A percentile compares a stretch with the other conserved stretches of the same genome.
These are phyloP conservation scores for Okamejei kenojei DNA, from an alignment of 2,797 vertebrate genomes.

Conservation along the genomic window DNA sequence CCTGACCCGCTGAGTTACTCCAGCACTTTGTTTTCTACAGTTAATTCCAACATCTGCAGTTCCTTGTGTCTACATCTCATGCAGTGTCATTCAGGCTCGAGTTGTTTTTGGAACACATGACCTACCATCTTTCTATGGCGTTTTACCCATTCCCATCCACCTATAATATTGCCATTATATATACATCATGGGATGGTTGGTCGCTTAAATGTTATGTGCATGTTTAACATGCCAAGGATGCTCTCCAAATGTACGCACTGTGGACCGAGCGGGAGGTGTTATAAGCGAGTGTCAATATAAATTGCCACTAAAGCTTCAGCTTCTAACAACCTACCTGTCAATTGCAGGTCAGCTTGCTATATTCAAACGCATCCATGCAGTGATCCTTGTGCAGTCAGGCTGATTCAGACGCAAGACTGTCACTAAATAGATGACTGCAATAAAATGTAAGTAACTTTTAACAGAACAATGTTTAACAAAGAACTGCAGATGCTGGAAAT, in stretches of 20 bases:
- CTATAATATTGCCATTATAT: neutral
- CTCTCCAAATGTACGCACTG: conserved; percentile 27
- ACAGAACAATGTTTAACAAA: neutral
- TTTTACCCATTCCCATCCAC: neutral
- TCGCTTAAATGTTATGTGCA: neutral
- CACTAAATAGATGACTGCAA: conserved; percentile 39
- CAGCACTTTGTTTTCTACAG: too few species aligned
- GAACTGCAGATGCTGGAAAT: too few species aligned
- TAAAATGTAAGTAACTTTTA: conserved; percentile 39
- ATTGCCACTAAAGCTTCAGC: conserved; percentile 36
- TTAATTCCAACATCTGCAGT: too few species aligned
- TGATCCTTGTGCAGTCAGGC: conserved; percentile 36
- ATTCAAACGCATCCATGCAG: conserved; percentile 35
- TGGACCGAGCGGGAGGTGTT: conserved; percentile 16
- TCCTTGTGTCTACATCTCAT: neutral
- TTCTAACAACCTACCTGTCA: conserved; percentile 38
- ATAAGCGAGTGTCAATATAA: conserved; percentile 33
- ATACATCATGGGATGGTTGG: conserved; percentile 22
- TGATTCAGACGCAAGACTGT: conserved; percentile 37
- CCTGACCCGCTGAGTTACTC: too few species aligned
- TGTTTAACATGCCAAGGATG: conserved; percentile 13
- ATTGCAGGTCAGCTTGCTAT: conserved; percentile 37
- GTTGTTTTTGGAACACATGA: neutral
- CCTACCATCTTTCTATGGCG: neutral
- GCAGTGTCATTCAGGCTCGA: neutral